Evolutionary conservation across 2,797 vertebrate genomes (phyloP).

Genomic region (Gymnoscopelus braueri): DNA sequence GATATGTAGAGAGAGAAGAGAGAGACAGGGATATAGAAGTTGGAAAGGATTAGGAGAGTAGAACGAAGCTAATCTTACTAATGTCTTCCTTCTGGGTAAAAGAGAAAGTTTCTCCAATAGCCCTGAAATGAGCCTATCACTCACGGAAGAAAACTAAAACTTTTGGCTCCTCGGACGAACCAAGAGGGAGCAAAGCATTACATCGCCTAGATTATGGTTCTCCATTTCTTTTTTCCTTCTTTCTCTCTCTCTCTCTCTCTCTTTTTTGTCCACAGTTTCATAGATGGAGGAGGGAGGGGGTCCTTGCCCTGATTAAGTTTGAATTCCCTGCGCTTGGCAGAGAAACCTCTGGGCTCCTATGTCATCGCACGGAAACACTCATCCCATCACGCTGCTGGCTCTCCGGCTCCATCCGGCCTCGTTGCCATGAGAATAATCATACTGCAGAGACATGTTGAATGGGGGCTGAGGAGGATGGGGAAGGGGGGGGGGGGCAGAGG

Average conservation of each 20-base stretch:
- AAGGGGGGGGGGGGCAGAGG: constrained; percentile 28
- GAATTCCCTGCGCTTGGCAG: constrained; percentile 65
- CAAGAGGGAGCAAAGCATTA: constrained; percentile 18
- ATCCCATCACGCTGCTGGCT: constrained; percentile 51
- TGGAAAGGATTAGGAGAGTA: constrained; percentile 47
- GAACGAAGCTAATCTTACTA: constrained; percentile 64
- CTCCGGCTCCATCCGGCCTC: constrained; percentile 52
- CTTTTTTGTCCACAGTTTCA: constrained; percentile 44
- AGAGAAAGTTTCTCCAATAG: constrained; percentile 49
- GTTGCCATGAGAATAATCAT: constrained; percentile 67
- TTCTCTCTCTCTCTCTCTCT: constrained; percentile 29
- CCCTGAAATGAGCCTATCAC: constrained; percentile 54
- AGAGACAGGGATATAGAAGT: constrained; percentile 35
- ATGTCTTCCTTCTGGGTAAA: constrained; percentile 56
- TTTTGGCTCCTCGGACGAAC: constrained; percentile 26
- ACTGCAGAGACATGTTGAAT: constrained; percentile 54
- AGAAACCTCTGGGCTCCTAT: constrained; percentile 57
- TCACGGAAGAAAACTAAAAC: constrained; percentile 60
- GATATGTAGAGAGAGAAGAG: constrained; percentile 17
- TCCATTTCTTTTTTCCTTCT: constrained; percentile 37
- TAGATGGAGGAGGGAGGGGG: constrained; percentile 50
- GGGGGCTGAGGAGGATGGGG: constrained; percentile 30
- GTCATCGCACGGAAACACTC: constrained; percentile 66
- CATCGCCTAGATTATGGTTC: constrained; percentile 38
- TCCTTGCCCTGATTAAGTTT: constrained; percentile 66